Evolutionary conservation across 2,888 invertebrate genomes (phyloP).

Genomic region (Cosmia trapezina): DNA sequence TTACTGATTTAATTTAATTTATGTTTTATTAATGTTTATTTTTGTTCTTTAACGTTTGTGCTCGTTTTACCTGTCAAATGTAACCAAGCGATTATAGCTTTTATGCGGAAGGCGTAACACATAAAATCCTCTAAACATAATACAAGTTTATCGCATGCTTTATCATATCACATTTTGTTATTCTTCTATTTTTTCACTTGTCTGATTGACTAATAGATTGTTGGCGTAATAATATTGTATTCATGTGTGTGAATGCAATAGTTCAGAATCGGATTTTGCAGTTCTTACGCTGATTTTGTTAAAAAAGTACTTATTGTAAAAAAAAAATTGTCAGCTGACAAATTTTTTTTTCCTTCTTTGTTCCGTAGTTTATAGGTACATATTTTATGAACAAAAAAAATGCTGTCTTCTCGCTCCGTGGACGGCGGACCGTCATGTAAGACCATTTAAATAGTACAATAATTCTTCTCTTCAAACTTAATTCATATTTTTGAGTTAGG

Average conservation of each 20-base stretch:
- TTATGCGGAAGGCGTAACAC: slow-evolving; percentile 10
- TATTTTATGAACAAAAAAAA: neutral
- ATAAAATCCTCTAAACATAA: slow-evolving; percentile 19
- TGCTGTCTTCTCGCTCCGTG: neutral
- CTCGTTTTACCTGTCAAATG: slow-evolving; percentile 33
- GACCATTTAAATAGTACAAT: neutral
- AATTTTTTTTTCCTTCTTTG: neutral
- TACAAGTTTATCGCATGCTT: slow-evolving; percentile 19
- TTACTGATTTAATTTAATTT: neutral
- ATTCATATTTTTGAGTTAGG: neutral
- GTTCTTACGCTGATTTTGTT: neutral
- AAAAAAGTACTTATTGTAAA: neutral
- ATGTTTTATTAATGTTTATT: slow-evolving; percentile 22
- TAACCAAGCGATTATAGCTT: slow-evolving; percentile 36
- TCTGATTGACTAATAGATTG: slow-evolving; percentile 34
- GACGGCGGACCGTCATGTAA: neutral
- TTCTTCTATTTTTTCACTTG: slow-evolving; percentile 25
- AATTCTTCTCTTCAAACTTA: slow-evolving; percentile 12
- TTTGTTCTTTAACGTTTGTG: slow-evolving; percentile 10
- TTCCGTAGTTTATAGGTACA: neutral
- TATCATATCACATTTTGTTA: slow-evolving; percentile 42
- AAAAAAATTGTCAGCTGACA: too few species aligned
- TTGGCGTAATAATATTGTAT: slow-evolving; percentile 9
- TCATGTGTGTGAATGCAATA: neutral
- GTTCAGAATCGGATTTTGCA: neutral